Evolutionary conservation across 2,113 vertebrate species (phyloP).

Genomic region (Eulemur macaco): DNA sequence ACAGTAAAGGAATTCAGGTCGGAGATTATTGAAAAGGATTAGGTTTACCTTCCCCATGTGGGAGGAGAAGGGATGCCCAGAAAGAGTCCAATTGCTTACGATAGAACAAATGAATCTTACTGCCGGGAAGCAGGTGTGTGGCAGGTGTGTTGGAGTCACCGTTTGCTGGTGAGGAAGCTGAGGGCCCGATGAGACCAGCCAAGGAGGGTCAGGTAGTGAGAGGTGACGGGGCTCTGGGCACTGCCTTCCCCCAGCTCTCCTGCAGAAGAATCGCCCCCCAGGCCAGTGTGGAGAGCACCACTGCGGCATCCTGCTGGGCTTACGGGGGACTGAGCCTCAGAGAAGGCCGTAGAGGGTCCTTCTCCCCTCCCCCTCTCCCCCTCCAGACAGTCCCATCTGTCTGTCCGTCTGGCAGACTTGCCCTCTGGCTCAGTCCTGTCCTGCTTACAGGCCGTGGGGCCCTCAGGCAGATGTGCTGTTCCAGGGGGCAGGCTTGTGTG

Average conservation of each 20-base stretch:
- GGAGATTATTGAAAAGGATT: neutral
- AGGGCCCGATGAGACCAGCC: neutral
- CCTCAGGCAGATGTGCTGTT: neutral
- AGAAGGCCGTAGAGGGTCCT: neutral
- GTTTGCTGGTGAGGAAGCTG: neutral
- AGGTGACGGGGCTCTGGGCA: neutral
- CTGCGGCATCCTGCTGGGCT: neutral
- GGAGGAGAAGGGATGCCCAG: no score
- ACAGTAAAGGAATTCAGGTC: neutral
- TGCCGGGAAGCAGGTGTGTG: neutral
- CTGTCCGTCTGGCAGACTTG: neutral
- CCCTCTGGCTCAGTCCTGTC: neutral
- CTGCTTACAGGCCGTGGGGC: neutral
- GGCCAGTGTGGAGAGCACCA: neutral
- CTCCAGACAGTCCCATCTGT: neutral
- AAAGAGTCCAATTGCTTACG: neutral
- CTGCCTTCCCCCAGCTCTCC: fast-evolving
- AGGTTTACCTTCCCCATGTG: neutral
- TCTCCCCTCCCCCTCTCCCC: no score
- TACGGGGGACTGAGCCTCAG: neutral
- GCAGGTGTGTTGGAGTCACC: no score
- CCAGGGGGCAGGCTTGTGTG: neutral
- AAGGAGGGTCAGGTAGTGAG: neutral
- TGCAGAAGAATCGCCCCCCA: neutral
- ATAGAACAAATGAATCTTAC: neutral